These are phyloP conservation scores for Xestobium rufovillosum DNA, from an alignment of 2,888 invertebrate species.

Conservation along the genomic window DNA sequence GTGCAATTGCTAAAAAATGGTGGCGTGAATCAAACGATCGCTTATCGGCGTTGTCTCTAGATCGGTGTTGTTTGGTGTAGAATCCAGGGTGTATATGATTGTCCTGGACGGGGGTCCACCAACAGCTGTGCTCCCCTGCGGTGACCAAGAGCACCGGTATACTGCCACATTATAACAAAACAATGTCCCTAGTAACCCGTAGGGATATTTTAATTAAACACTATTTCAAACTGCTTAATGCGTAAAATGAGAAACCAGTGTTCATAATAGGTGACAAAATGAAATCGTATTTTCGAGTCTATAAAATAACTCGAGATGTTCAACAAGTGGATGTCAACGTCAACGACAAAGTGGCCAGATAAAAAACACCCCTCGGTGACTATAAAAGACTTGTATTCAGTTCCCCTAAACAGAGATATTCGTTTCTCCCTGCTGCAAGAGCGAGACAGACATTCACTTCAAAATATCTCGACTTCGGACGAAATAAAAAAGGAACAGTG, in stretches of 20 bases:
- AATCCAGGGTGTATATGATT: slow-evolving; percentile 33
- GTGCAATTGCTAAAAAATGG: too few relatives aligned
- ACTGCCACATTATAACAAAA: slow-evolving; percentile 34
- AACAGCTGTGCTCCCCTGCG: slow-evolving; percentile 38
- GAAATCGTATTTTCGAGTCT: slow-evolving; percentile 34
- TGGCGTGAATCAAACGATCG: too few relatives aligned
- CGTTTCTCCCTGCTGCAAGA: neutral
- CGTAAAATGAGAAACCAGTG: too few relatives aligned
- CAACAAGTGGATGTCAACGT: slow-evolving; percentile 43
- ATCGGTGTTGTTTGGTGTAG: too few relatives aligned
- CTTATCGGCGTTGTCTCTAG: too few relatives aligned
- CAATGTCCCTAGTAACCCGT: slow-evolving; percentile 33
- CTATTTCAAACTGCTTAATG: slow-evolving; percentile 21
- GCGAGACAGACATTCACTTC: neutral
- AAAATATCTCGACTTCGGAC: too few relatives aligned
- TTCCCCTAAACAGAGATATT: slow-evolving; percentile 10
- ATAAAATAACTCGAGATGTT: slow-evolving; percentile 31
- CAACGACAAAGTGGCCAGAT: slow-evolving; percentile 43
- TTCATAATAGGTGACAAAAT: too few relatives aligned
- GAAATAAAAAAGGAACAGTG: neutral
- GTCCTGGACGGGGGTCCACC: slow-evolving; percentile 32
- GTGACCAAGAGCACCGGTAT: slow-evolving; percentile 33
- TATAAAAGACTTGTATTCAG: slow-evolving; percentile 37
- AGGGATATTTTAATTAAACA: slow-evolving; percentile 36
- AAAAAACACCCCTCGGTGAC: slow-evolving; percentile 43